These are phyloP conservation scores for Drosophila parabipectinata DNA, from an alignment of 1,140 invertebrate species.

Conservation along the genomic window DNA sequence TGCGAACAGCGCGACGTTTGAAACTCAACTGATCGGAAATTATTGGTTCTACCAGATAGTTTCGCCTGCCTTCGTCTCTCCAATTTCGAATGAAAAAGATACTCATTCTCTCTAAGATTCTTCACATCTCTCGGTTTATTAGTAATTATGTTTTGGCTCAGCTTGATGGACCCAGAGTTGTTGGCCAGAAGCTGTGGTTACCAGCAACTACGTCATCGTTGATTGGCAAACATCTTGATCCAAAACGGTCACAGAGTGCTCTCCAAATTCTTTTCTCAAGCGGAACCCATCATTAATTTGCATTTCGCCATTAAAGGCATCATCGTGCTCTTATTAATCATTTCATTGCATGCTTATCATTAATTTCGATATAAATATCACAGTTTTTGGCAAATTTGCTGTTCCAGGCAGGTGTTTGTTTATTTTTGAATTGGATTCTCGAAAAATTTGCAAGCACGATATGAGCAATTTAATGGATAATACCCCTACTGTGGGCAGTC, in stretches of 20 bases:
- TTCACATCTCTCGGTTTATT: constrained; percentile 31
- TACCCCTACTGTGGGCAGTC: constrained; percentile 29
- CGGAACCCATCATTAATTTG: constrained; percentile 4
- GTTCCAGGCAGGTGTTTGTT: constrained; percentile 48
- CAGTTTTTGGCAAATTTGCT: constrained; percentile 31
- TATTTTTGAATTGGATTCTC: constrained; percentile 31
- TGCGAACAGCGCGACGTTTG: constrained; percentile 51
- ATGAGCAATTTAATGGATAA: constrained; percentile 30
- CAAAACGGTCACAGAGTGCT: constrained; percentile 7
- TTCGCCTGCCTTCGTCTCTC: constrained; percentile 31
- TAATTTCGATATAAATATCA: constrained; percentile 27
- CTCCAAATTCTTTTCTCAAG: not conserved
- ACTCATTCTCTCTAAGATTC: not conserved
- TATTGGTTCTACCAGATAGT: constrained; percentile 35
- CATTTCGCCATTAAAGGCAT: constrained; percentile 17
- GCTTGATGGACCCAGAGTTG: constrained; percentile 27
- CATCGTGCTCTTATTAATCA: constrained; percentile 35
- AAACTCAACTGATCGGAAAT: constrained; percentile 65
- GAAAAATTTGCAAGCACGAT: constrained; percentile 28
- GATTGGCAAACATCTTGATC: constrained; percentile 21
- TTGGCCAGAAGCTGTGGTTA: constrained; percentile 22
- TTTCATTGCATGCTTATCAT: constrained; percentile 19
- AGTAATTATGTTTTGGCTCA: constrained; percentile 60
- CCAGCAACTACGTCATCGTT: constrained; percentile 39
- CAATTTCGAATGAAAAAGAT: not conserved